Evolutionary conservation across 35 echinoderm and acorn worm species (phyloP).

Genomic region (Strongylocentrotus purpuratus): DNA sequence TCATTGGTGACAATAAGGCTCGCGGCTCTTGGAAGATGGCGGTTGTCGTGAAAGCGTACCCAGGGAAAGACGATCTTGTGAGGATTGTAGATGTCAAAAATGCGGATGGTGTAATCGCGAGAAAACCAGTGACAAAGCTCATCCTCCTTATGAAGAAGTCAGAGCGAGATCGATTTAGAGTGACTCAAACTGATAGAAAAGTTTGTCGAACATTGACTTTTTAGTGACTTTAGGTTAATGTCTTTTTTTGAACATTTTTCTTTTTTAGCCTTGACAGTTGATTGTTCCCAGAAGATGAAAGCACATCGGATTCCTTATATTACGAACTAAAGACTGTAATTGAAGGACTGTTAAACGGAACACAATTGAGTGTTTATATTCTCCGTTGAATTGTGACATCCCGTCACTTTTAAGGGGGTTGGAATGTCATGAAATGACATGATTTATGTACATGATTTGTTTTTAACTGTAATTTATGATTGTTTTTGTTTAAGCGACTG

Average conservation of each 20-base stretch:
- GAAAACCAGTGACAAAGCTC: conserved; percentile 68
- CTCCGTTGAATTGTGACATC: too few relatives aligned
- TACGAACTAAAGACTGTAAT: not conserved
- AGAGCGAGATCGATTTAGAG: conserved; percentile 22
- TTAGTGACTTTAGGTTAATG: not conserved
- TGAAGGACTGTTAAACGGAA: conserved; percentile 2
- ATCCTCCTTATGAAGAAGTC: conserved; percentile 47
- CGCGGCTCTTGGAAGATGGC: conserved; percentile 68
- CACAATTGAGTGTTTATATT: not conserved
- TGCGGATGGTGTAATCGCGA: conserved; percentile 27
- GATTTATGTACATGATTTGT: too few relatives aligned
- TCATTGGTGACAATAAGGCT: too few relatives aligned
- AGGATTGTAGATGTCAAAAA: conserved; percentile 63
- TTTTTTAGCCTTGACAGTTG: not conserved
- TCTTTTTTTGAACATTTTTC: not conserved
- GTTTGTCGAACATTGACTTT: not conserved
- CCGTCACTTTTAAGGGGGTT: too few relatives aligned
- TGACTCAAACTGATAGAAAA: conserved; percentile 2
- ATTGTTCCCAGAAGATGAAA: not conserved
- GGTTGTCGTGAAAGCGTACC: conserved; percentile 63
- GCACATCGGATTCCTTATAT: too few relatives aligned
- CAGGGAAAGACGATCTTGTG: conserved; percentile 77
- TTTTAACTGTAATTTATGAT: too few relatives aligned
- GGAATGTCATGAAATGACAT: too few relatives aligned
- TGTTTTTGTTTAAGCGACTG: too few relatives aligned